A percentile compares a stretch with the other conserved stretches of the same genome.
Evolutionary conservation across 23 tunicate species (phyloP).

Genomic region (Styela plicata): DNA sequence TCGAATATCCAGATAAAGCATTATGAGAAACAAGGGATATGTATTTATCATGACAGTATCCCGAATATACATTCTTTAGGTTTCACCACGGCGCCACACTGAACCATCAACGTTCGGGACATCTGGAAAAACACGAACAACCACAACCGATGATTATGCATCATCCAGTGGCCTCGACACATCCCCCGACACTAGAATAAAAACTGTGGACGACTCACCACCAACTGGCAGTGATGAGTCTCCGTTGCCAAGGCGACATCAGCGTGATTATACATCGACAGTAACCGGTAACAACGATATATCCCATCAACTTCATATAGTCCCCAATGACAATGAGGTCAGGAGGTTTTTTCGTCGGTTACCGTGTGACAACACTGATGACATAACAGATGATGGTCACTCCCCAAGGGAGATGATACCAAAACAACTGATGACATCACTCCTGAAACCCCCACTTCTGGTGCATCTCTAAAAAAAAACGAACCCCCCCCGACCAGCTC

Average conservation of each 20-base stretch:
- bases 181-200: not conserved
- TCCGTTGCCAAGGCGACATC: not conserved
- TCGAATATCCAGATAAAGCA: too few species aligned
- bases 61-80: not conserved
- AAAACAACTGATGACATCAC: not conserved
- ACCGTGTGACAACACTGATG: not conserved
- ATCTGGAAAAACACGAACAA: not conserved
- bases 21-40: too few species aligned
- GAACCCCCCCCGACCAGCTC: not conserved
- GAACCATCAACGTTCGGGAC: not conserved
- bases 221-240: not conserved
- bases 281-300: not conserved
- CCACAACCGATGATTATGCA: not conserved
- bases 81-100: not conserved
- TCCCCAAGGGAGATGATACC: not conserved
- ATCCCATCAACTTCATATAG: not conserved
- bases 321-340: not conserved
- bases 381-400: not conserved
- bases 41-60: too few species aligned
- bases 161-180: slow-evolving; percentile 8
- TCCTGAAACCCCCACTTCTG: not conserved
- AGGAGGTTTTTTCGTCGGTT: not conserved
- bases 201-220: not conserved
- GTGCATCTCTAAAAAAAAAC: not conserved
- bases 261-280: not conserved